Evolutionary conservation across 1,140 invertebrate genomes (phyloP).

Genomic region (Octopus sinensis): DNA sequence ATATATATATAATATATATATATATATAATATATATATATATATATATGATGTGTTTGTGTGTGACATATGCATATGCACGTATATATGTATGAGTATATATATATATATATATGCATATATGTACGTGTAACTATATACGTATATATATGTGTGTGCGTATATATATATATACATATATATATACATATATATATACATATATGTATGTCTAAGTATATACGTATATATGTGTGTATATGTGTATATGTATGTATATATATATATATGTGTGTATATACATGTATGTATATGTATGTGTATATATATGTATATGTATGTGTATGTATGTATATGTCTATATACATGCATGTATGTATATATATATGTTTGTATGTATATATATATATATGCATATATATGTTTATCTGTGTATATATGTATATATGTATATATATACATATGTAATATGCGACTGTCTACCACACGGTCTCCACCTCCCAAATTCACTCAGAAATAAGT

Average conservation of each 20-base stretch:
- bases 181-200: neutral
- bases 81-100: neutral
- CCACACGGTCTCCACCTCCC: no score
- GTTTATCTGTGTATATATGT: neutral
- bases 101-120: neutral
- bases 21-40: constrained; percentile 5
- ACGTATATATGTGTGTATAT: neutral
- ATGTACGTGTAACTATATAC: neutral
- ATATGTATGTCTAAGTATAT: neutral
- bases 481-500: no score
- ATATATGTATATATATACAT: neutral
- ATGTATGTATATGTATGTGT: neutral
- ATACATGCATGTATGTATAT: neutral
- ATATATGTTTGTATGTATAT: neutral
- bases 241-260: neutral
- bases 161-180: neutral
- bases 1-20: neutral
- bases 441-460: neutral
- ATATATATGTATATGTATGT: neutral
- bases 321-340: neutral
- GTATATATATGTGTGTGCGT: neutral
- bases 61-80: neutral
- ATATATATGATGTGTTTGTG: neutral
- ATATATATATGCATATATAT: neutral
- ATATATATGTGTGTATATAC: neutral